phyloP scores from a whole-genome alignment of 1,140 invertebrate genomes.

The Drosophila pallidifrons region DNA sequence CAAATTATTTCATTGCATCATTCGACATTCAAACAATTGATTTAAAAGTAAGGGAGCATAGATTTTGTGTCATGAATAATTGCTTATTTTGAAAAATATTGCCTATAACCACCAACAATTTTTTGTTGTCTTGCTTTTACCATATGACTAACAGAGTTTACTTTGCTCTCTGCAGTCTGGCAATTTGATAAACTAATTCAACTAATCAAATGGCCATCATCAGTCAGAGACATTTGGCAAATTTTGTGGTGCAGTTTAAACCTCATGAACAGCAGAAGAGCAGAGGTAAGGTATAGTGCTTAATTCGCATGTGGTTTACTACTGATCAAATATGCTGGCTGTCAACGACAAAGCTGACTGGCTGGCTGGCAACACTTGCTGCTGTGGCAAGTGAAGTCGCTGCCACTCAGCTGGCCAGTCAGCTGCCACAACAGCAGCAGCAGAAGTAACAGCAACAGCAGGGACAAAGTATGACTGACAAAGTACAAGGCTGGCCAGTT shows the following conservation, averaged over 20 bases:
- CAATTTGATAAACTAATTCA: constrained; percentile 11
- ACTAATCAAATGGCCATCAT: constrained; percentile 34
- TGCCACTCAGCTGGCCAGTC: background rate
- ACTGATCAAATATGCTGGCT: constrained; percentile 37
- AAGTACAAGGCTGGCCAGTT: background rate
- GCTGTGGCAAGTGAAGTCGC: background rate
- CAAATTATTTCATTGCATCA: too few species aligned
- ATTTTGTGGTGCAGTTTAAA: background rate
- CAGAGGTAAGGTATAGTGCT: background rate
- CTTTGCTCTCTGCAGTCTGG: background rate
- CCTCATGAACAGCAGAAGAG: constrained; percentile 7
- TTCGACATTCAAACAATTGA: too few species aligned
- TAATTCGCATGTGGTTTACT: constrained; percentile 8
- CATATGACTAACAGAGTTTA: too few species aligned
- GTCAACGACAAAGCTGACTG: background rate
- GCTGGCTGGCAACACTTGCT: background rate
- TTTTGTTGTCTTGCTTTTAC: too few species aligned
- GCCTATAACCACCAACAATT: too few species aligned
- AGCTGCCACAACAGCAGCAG: constrained; percentile 14
- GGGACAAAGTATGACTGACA: constrained; percentile 1
- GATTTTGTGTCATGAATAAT: too few species aligned
- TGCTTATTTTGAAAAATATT: too few species aligned
- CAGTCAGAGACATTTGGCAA: constrained; percentile 2
- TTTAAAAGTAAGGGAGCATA: too few species aligned
- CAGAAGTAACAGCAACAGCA: background rate